phyloP scores from a whole-genome alignment of 1,140 invertebrate species.

The Pissodes strobi region DNA sequence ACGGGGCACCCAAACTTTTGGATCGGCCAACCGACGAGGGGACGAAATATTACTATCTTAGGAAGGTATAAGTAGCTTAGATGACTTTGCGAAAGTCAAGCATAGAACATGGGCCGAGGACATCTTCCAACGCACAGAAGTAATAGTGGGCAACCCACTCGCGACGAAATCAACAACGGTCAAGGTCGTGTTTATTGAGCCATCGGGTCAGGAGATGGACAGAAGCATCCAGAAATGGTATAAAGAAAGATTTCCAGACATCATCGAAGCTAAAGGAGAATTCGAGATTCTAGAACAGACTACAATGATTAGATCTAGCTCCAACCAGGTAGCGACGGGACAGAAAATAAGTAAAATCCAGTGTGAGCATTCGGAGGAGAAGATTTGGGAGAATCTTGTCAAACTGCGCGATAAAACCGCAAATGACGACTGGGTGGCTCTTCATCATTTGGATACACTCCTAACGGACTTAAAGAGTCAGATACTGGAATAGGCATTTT shows the following conservation, averaged over 20 bases:
- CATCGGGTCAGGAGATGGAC: conserved; percentile 22
- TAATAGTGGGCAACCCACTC: conserved; percentile 25
- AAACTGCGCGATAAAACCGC: background rate
- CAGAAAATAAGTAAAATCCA: conserved; percentile 19
- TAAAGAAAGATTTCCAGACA: conserved; percentile 23
- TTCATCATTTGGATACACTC: conserved; percentile 2
- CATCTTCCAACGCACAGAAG: conserved; percentile 18
- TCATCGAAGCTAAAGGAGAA: conserved; percentile 1
- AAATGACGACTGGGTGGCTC: background rate
- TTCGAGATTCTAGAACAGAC: conserved; percentile 25
- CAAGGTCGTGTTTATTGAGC: conserved; percentile 27
- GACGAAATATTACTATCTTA: too few relatives aligned
- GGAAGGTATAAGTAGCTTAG: too few relatives aligned
- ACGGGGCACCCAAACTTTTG: too few relatives aligned
- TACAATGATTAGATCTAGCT: conserved; percentile 2
- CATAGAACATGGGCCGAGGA: conserved; percentile 3
- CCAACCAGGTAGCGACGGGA: background rate
- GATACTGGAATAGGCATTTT: background rate
- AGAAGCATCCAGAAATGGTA: conserved; percentile 19
- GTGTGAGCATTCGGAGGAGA: background rate
- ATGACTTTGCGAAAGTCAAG: too few relatives aligned
- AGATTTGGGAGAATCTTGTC: conserved; percentile 10
- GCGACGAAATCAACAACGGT: background rate
- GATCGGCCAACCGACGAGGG: conserved; percentile 1
- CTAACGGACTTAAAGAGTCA: background rate